phyloP scores from a whole-genome alignment of 2,797 vertebrate genomes.

The Hippocampus kuda region DNA sequence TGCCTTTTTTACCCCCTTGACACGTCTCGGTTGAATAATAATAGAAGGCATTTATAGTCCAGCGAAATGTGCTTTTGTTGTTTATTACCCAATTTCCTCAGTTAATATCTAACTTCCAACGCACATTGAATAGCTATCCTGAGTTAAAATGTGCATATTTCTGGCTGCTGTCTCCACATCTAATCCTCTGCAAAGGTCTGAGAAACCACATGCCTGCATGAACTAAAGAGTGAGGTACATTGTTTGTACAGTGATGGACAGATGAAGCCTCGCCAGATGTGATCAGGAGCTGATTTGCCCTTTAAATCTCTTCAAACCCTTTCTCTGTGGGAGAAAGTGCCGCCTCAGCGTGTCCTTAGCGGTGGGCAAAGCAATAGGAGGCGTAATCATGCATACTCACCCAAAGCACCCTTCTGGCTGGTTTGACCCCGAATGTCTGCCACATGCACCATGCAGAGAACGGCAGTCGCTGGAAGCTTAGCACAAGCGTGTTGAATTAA shows the following conservation, averaged over 20 bases:
- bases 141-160: constrained; percentile 14
- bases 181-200: constrained; percentile 18
- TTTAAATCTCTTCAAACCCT: constrained; percentile 58
- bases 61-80: not conserved
- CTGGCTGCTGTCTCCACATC: constrained; percentile 21
- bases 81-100: not conserved
- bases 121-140: not conserved
- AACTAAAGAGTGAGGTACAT: constrained; percentile 45
- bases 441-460: constrained; percentile 25
- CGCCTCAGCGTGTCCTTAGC: constrained; percentile 51
- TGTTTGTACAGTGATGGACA: constrained; percentile 46
- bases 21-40: not conserved
- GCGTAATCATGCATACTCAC: constrained; percentile 32
- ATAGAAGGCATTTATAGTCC: not conserved
- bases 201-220: constrained; percentile 56
- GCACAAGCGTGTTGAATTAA: constrained; percentile 15
- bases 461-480: constrained; percentile 20
- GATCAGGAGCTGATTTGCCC: constrained; percentile 61
- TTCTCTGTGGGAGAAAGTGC: constrained; percentile 48
- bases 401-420: constrained; percentile 30
- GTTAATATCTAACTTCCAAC: not conserved
- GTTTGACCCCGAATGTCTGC: constrained; percentile 39
- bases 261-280: constrained; percentile 53
- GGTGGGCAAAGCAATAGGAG: constrained; percentile 8
- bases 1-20: not conserved